Conservation (phyloP, 2,888 invertebrate genomes). For the Anorthoa munda region DNA sequence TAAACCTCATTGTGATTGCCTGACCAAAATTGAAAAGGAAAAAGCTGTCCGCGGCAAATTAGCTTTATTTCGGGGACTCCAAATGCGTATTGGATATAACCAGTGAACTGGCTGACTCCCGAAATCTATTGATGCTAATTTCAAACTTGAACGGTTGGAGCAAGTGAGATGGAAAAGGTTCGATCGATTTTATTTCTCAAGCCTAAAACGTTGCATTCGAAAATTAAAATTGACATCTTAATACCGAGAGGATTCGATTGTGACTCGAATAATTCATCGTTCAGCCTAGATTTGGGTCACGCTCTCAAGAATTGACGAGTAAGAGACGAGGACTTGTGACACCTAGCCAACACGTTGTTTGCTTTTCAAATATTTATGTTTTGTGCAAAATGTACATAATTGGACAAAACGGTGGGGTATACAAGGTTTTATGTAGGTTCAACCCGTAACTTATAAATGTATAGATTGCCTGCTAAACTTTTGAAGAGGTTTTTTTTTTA, state of each 20-base stretch:
- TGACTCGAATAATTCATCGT: constrained; percentile 61
- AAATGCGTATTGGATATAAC: constrained; percentile 66
- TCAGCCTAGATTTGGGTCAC: constrained; percentile 51
- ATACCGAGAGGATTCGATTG: constrained; percentile 44
- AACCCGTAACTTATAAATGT: not conserved
- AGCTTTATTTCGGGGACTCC: constrained; percentile 60
- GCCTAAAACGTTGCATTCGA: constrained; percentile 65
- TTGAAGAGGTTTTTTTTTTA: not conserved
- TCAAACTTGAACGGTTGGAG: constrained; percentile 62
- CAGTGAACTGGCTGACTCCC: constrained; percentile 61
- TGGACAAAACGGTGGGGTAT: not conserved
- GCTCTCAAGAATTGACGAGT: constrained; percentile 48
- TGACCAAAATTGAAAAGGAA: constrained; percentile 42
- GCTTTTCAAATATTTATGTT: constrained; percentile 26
- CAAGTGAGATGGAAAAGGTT: constrained; percentile 71
- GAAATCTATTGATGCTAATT: constrained; percentile 72
- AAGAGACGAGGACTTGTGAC: constrained; percentile 26
- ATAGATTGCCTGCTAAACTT: not conserved
- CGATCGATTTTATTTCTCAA: constrained; percentile 66
- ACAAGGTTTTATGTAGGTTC: not conserved
- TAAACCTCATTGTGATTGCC: constrained; percentile 34
- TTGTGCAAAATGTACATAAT: constrained; percentile 1
- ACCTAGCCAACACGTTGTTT: constrained; percentile 34
- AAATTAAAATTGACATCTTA: constrained; percentile 74
- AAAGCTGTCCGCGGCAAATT: constrained; percentile 54